Evolutionary conservation across 2,113 vertebrate species (phyloP).

Genomic region (Zapornia atra): DNA sequence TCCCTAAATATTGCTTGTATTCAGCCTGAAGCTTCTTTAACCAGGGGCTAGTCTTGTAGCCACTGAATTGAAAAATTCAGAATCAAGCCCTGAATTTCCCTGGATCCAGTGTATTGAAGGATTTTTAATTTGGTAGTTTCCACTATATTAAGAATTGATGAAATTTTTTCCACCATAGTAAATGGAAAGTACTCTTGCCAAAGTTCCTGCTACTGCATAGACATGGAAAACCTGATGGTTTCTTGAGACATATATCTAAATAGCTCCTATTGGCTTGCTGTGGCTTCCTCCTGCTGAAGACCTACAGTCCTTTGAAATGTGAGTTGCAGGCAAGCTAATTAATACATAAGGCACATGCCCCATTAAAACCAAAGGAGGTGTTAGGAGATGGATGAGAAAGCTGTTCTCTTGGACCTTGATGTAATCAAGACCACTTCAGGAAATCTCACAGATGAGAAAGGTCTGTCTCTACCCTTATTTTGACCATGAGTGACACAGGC

Average conservation of each 20-base stretch:
- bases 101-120: not conserved
- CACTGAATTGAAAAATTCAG: not conserved
- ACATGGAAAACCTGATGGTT: not conserved
- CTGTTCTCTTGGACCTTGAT: not conserved
- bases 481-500: not conserved
- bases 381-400: not conserved
- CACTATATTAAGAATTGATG: not conserved
- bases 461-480: not conserved
- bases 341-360: not conserved
- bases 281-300: not conserved
- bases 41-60: not conserved
- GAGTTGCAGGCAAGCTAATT: not conserved
- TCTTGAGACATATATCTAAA: not conserved
- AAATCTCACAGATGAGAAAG: not conserved
- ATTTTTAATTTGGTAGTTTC: not conserved
- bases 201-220: not conserved
- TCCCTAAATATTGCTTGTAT: not conserved
- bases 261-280: not conserved
- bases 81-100: not conserved
- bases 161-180: not conserved
- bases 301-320: not conserved
- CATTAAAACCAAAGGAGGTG: not conserved
- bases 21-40: not conserved
- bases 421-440: not conserved
- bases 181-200: not conserved